Evolutionary conservation across 2,797 vertebrate genomes (phyloP), one percentile per base, ranked within the genome.

Genomic region (Novumbra hubbsi): DNA sequence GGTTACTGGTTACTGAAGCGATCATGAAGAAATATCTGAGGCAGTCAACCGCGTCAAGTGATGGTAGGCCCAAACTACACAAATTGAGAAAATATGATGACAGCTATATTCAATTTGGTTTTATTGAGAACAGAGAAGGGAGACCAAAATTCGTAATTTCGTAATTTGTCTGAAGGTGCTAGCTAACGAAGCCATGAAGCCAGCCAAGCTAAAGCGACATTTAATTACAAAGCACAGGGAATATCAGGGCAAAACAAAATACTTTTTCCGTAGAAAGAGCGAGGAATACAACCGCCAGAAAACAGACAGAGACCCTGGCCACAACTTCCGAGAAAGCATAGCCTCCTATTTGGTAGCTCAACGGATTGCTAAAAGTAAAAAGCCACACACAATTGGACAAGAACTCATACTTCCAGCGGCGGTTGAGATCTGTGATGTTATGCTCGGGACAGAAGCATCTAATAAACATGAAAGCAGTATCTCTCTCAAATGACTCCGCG

Each of bases 191-290:
- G n/a, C n/a, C n/a, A n/a, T n/a, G n/a, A n/a, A n/a, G n/a, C 71
- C 67, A 71, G 34, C 71, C 41, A 69, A 72, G 60, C 38, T n/a
- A n/a, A n/a, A n/a, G n/a, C n/a, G 71, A 78, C 50, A 62, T n/a
- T 15, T n/a, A 12, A 50, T 17, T 12, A 50, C 49, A 50, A 50
- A 50, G 49, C 49, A 50, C 49, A 12, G 49, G 49, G 78, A 85
- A 81, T 80, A 85, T 88, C 82, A 86, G 71, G 68, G 72, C 76
- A 85, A 83, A 73, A 28, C 52, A 34, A 60, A 60, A 62, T n/a
- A n/a, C n/a, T n/a, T n/a, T n/a, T n/a, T n/a, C n/a, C n/a, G n/a
- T n/a, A n/a, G 24, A 55, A 77, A 74, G 45, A 49, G 49, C 41
- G n/a, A 67, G 27, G 60, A 76, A 48, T 30, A 66, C 52, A 27